A percentile compares a stretch with the other conserved stretches of the same genome.
Conservation (phyloP, 2,113 vertebrate species). For the Electrona antarctica region DNA sequence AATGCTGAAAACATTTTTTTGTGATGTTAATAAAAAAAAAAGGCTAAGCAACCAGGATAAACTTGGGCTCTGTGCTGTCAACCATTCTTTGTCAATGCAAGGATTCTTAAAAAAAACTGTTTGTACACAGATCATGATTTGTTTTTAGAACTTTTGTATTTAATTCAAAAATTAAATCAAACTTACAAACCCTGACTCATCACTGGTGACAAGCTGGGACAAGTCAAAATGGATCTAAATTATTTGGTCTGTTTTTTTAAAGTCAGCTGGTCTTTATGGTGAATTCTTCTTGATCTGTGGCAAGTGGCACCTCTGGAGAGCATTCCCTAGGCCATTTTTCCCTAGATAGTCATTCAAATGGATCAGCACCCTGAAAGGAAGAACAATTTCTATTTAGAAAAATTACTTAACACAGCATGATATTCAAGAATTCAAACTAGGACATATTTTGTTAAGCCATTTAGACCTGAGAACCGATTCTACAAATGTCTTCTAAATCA, state of each 20-base stretch:
- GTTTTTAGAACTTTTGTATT: background rate
- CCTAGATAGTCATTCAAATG: conserved; percentile 43
- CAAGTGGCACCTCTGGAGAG: background rate
- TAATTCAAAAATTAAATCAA: background rate
- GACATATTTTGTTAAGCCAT: background rate
- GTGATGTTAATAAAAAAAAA: conserved; percentile 77
- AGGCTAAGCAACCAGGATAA: conserved; percentile 27
- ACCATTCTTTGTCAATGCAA: conserved; percentile 8
- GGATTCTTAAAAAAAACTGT: conserved; percentile 9
- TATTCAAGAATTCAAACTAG: background rate
- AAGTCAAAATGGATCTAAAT: background rate
- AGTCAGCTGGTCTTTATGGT: background rate
- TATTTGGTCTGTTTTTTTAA: background rate
- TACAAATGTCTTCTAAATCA: too few species aligned
- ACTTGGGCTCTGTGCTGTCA: background rate
- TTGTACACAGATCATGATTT: too few species aligned
- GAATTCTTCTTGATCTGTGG: conserved; percentile 5
- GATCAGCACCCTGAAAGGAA: conserved; percentile 58
- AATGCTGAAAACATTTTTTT: conserved; percentile 75
- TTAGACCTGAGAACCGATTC: too few species aligned
- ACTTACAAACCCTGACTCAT: background rate
- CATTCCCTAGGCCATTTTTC: background rate
- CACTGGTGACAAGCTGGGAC: background rate
- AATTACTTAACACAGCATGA: too few species aligned
- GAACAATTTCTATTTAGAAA: background rate